Evolutionary conservation across 2,113 vertebrate species (phyloP).

Genomic region (Salvator merianae): DNA sequence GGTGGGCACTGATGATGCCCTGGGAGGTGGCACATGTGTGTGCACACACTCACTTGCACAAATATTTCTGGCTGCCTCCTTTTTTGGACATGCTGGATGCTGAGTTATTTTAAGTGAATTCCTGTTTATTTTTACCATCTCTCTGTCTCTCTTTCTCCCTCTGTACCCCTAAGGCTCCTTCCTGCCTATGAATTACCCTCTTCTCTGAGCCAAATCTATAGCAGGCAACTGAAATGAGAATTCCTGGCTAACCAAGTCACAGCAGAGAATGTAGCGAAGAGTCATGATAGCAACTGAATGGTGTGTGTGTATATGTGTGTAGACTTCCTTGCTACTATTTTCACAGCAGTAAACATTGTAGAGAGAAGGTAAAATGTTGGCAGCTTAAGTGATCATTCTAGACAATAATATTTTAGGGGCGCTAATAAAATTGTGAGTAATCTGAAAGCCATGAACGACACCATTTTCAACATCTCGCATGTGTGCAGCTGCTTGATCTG

Average conservation of each 20-base stretch:
- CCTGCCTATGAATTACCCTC: not conserved
- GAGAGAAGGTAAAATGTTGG: not conserved
- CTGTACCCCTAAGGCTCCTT: slow-evolving; percentile 13
- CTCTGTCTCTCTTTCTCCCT: not conserved
- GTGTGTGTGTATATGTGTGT: too few species aligned
- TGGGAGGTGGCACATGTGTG: not conserved
- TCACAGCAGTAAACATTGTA: not conserved
- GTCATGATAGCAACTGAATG: not conserved
- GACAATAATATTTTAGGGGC: not conserved
- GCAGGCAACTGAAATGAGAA: not conserved
- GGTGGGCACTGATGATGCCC: not conserved
- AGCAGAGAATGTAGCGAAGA: not conserved
- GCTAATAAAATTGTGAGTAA: not conserved
- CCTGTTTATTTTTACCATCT: slow-evolving; percentile 72
- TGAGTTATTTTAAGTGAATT: slow-evolving; percentile 69
- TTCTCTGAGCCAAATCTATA: not conserved
- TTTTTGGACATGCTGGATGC: slow-evolving; percentile 63
- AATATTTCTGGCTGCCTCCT: slow-evolving; percentile 47
- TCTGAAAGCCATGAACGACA: not conserved
- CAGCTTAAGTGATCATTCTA: not conserved
- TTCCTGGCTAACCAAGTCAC: not conserved
- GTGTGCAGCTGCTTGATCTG: not conserved
- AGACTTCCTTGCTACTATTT: not conserved
- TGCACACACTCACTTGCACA: not conserved
- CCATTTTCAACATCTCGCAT: not conserved